phyloP scores from a whole-genome alignment of 2,888 invertebrate species.

The Ophraella communa region DNA sequence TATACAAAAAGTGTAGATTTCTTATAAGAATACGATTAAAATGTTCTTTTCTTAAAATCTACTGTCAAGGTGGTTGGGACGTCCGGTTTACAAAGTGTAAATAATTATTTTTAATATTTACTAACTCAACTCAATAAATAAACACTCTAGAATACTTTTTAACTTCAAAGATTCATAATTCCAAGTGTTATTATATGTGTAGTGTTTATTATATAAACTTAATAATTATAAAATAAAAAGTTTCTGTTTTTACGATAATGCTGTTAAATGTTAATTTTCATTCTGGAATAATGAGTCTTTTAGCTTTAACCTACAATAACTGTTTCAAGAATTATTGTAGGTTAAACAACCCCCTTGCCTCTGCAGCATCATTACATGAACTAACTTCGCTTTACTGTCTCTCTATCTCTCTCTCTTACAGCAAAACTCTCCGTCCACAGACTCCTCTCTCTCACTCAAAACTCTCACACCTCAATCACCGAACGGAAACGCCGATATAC shows the following conservation, averaged over 20 bases:
- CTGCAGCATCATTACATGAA: conserved; percentile 45
- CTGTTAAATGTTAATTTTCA: not conserved
- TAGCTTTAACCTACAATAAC: conserved; percentile 11
- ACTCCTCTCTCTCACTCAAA: conserved; percentile 31
- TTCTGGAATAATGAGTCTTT: not conserved
- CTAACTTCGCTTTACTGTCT: conserved; percentile 58
- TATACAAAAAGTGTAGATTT: not conserved
- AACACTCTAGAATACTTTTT: conserved; percentile 7
- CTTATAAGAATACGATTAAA: not conserved
- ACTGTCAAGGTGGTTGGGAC: conserved; percentile 3
- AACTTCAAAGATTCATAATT: conserved; percentile 8
- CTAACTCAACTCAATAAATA: conserved; percentile 17
- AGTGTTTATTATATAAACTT: too few relatives aligned
- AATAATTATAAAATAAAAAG: too few relatives aligned
- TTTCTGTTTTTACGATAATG: too few relatives aligned
- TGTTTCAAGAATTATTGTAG: conserved; percentile 16
- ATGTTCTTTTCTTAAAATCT: too few relatives aligned
- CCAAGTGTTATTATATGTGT: not conserved
- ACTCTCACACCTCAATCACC: conserved; percentile 38
- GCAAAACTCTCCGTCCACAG: conserved; percentile 53
- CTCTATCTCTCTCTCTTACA: conserved; percentile 57
- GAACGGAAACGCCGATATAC: conserved; percentile 54
- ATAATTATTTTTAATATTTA: conserved; percentile 20
- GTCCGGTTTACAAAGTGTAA: conserved; percentile 12
- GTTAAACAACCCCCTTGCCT: conserved; percentile 26